Percentiles rank a stretch among this genome's conserved stretches.
These are phyloP conservation scores for Actinernus sp. DNA, from an alignment of 92 coral and sea anemone species.

Conservation along the genomic window DNA sequence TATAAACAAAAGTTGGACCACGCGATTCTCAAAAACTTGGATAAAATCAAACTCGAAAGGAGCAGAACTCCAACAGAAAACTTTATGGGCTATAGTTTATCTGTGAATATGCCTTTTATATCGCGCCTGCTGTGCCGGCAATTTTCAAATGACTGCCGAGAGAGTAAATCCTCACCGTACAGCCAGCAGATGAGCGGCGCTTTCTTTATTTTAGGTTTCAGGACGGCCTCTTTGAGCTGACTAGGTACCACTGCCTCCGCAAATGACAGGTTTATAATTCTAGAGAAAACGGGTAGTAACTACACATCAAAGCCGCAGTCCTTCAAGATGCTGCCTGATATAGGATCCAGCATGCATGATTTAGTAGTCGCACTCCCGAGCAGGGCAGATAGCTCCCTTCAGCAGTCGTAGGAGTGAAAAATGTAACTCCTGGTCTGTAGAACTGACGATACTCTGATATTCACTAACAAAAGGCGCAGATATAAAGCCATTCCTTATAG, in stretches of 20 bases:
- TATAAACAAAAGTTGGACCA: too few species aligned
- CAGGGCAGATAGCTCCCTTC: slow-evolving; percentile 1
- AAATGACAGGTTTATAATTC: background rate
- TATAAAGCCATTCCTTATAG: slow-evolving; percentile 2
- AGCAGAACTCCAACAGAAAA: too few species aligned
- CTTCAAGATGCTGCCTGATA: background rate
- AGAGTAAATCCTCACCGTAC: too few species aligned
- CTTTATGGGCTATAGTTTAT: too few species aligned
- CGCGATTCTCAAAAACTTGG: too few species aligned
- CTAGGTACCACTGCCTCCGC: background rate
- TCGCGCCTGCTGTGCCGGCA: too few species aligned
- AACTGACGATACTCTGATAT: background rate
- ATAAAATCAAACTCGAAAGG: too few species aligned
- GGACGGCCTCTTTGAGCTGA: slow-evolving; percentile 1
- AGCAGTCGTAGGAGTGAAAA: slow-evolving; percentile 13
- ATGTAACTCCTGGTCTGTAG: too few species aligned
- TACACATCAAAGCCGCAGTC: slow-evolving; percentile 3
- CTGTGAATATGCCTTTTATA: too few species aligned
- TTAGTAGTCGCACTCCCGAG: background rate
- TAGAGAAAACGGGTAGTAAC: background rate
- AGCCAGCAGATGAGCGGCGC: too few species aligned
- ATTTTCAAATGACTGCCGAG: too few species aligned
- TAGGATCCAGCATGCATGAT: slow-evolving; percentile 8
- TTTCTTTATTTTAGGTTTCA: slow-evolving; percentile 2
- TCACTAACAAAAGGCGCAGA: too few species aligned